Conservation (phyloP, 2,113 vertebrate genomes). For the Leucopsar rothschildi region DNA sequence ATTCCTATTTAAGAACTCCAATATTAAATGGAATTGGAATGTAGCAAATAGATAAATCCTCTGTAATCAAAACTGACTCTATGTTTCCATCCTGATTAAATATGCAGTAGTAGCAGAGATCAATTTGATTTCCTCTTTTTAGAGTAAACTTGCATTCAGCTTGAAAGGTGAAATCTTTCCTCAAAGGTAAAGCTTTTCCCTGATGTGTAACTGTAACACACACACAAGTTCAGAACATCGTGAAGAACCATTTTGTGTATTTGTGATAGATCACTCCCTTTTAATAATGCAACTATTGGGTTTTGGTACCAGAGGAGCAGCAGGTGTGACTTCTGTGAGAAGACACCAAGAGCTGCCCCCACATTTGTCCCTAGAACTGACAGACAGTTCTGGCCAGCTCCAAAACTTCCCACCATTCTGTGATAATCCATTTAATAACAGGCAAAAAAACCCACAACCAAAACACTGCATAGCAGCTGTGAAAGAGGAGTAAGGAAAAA, state of each 20-base stretch:
- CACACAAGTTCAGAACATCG: neutral
- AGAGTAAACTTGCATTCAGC: neutral
- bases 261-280: neutral
- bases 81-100: neutral
- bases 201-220: neutral
- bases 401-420: neutral
- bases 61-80: neutral
- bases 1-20: neutral
- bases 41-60: neutral
- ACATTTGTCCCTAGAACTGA: neutral
- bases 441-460: too few relatives aligned
- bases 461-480: neutral
- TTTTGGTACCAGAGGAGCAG: neutral
- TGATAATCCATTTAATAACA: neutral
- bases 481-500: neutral
- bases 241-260: neutral
- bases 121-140: neutral
- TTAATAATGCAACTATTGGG: neutral
- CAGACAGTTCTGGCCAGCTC: neutral
- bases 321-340: neutral
- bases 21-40: neutral
- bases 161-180: neutral
- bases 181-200: neutral
- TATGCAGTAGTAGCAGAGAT: neutral
- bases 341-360: neutral